A percentile compares a stretch with the other conserved stretches of the same genome.
phyloP scores from a whole-genome alignment of 2,113 vertebrate genomes.

The Tachysurus fulvidraco region DNA sequence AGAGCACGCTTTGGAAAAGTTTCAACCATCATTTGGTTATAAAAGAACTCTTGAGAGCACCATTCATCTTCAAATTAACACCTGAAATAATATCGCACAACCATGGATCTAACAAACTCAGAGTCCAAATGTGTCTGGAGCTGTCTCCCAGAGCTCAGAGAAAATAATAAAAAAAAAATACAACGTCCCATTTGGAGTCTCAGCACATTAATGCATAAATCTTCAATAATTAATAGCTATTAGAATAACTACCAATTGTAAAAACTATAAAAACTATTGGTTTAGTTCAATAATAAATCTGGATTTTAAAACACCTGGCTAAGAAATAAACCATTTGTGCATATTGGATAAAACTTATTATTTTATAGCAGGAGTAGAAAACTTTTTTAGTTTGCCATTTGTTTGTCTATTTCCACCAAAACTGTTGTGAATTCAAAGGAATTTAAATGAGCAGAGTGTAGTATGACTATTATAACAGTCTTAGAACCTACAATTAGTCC shows the following conservation, averaged over 20 bases:
- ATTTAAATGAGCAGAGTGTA: background rate
- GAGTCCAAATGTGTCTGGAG: background rate
- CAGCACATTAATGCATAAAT: background rate
- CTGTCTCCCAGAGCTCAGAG: background rate
- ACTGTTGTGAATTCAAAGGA: conserved; percentile 10
- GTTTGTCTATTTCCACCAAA: background rate
- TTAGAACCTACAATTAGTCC: background rate
- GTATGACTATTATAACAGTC: background rate
- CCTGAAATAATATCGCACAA: background rate
- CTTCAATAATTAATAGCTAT: background rate
- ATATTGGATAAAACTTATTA: background rate
- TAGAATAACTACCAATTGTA: background rate
- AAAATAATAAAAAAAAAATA: background rate
- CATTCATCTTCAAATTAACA: background rate
- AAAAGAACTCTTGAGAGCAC: background rate
- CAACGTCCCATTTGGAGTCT: background rate
- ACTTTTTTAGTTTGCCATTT: background rate
- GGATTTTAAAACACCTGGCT: background rate
- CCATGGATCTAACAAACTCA: no score
- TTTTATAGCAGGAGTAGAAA: background rate
- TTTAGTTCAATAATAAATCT: background rate
- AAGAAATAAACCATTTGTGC: background rate
- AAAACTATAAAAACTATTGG: background rate
- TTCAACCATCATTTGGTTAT: background rate
- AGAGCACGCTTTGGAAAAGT: background rate